These are phyloP conservation scores for Macrotus californicus DNA, from an alignment of 2,113 vertebrate genomes.

Conservation along the genomic window DNA sequence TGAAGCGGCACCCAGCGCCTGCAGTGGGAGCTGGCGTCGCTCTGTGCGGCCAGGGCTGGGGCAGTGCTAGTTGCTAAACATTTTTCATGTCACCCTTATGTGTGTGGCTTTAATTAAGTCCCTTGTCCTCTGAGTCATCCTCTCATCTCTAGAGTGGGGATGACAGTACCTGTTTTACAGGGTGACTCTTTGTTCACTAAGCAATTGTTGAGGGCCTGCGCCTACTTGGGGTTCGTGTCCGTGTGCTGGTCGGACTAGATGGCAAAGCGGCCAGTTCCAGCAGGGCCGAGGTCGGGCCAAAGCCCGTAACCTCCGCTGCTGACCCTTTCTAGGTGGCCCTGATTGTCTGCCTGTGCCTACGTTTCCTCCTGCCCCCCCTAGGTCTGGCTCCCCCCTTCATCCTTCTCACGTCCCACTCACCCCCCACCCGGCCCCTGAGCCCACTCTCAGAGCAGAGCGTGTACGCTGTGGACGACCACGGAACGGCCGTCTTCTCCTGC, in stretches of 20 bases:
- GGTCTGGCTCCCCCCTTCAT: background rate
- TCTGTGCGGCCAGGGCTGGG: background rate
- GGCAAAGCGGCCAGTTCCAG: background rate
- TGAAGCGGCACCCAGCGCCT: background rate
- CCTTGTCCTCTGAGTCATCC: constrained; percentile 38
- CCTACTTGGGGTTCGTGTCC: background rate
- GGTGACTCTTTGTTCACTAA: constrained; percentile 7
- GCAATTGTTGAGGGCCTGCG: background rate
- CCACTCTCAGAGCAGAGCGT: background rate
- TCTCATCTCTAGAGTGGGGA: constrained; percentile 16
- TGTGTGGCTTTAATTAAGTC: constrained; percentile 2
- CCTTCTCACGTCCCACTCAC: background rate
- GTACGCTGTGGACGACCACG: background rate
- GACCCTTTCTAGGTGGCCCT: background rate
- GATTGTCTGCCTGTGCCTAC: background rate
- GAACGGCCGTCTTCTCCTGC: background rate
- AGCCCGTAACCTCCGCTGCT: background rate
- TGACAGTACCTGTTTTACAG: constrained; percentile 28
- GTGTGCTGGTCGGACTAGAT: background rate
- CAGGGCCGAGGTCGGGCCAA: too few relatives aligned
- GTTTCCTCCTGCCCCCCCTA: background rate
- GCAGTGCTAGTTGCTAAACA: background rate
- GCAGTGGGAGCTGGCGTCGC: background rate
- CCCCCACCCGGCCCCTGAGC: background rate
- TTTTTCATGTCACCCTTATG: background rate